Evolutionary conservation across 2,888 invertebrate genomes (phyloP).

Genomic region (Aricia artaxerxes): DNA sequence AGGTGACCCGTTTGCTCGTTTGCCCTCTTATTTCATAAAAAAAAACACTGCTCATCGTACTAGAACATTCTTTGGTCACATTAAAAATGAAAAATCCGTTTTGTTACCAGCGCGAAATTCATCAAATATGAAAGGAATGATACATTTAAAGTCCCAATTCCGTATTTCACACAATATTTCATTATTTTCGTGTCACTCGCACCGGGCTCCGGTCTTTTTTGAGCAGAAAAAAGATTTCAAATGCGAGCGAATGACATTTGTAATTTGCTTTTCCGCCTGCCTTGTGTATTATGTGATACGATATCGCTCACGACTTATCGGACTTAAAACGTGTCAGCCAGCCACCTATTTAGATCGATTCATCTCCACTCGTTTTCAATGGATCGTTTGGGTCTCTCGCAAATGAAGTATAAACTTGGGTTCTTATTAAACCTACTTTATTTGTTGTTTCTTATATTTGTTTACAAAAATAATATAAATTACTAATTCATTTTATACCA

Average conservation of each 20-base stretch:
- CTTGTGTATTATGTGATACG: background rate
- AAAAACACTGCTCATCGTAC: background rate
- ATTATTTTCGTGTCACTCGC: constrained; percentile 6
- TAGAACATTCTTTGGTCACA: background rate
- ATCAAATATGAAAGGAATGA: constrained; percentile 17
- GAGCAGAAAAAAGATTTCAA: constrained; percentile 14
- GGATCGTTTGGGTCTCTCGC: too few relatives aligned
- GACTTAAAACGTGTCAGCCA: background rate
- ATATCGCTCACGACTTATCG: background rate
- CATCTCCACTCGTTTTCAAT: too few relatives aligned
- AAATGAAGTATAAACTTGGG: too few relatives aligned
- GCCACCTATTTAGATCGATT: background rate
- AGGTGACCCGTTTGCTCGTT: too few relatives aligned
- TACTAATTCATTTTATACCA: too few relatives aligned
- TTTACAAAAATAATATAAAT: too few relatives aligned
- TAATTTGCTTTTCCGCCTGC: constrained; percentile 12
- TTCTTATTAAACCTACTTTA: too few relatives aligned
- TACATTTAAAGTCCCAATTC: constrained; percentile 16
- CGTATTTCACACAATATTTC: constrained; percentile 16
- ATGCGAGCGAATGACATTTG: constrained; percentile 22
- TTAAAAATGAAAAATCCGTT: constrained; percentile 18
- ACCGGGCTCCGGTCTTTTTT: constrained; percentile 11
- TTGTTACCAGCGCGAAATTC: background rate
- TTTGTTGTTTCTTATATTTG: too few relatives aligned
- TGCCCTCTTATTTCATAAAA: too few relatives aligned